Evolutionary conservation across 2,113 vertebrate genomes (phyloP).

Genomic region (Uropsilus gracilis): DNA sequence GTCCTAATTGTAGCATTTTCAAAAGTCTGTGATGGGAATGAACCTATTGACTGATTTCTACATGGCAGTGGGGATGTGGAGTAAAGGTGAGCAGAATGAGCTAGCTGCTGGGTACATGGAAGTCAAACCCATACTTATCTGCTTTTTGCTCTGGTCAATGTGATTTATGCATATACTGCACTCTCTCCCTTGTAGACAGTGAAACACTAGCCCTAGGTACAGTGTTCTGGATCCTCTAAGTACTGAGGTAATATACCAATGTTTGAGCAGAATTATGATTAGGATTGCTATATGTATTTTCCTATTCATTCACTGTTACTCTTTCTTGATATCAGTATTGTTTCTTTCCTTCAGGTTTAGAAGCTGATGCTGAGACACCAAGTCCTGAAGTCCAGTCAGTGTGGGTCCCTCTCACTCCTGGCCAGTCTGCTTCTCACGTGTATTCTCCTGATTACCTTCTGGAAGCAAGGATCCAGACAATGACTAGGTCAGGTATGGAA

Average conservation of each 20-base stretch:
- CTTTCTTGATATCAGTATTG: neutral
- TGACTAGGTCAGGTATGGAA: rapidly evolving
- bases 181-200: neutral
- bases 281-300: neutral
- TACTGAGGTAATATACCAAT: rapidly evolving
- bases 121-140: neutral
- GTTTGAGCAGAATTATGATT: rapidly evolving
- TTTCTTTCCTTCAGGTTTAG: neutral
- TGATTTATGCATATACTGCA: rapidly evolving
- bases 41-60: too few relatives aligned
- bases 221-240: rapidly evolving
- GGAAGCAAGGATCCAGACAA: neutral
- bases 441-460: neutral
- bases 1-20: neutral
- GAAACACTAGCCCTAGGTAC: neutral
- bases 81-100: neutral
- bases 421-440: neutral
- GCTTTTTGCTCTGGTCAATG: neutral
- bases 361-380: neutral
- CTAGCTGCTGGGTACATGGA: neutral
- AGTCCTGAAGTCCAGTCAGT: too few relatives aligned
- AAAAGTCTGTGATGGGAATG: neutral
- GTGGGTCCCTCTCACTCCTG: neutral
- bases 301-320: rapidly evolving
- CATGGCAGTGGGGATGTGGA: rapidly evolving